Evolutionary conservation across 2,888 invertebrate species (phyloP), one percentile per base, ranked within the genome.

Genomic region (Barypeithes pellucidus): DNA sequence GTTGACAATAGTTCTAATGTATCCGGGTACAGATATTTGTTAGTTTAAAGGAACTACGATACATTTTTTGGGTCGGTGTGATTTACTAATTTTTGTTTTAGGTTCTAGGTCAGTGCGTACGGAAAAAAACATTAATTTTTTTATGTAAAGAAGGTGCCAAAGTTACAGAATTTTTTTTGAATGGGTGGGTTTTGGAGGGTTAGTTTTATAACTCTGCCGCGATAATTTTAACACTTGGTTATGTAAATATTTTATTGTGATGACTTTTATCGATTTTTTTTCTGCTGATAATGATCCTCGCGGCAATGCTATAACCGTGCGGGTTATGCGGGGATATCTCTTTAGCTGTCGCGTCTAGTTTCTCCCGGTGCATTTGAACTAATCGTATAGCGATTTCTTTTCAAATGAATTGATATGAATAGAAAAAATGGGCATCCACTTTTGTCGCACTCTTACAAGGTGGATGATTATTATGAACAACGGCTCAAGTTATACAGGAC

Each of bases 171-270:
- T 52, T 52, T 54, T 54, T 33, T 52, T 45, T 24, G 43, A 33
- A 9, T 16, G 29, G 9, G 16, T 3, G 8, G 16, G 16, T 29
- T 33, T 33, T 16, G 7, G 14, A 11, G 59, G 7, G 59, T 60
- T 60, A 60, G 59, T 60, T 60, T 20, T 60, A 60, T 60, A 60
- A 41, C 59, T 41, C 41, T 39, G 41, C 39, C 59, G 39, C 59
- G 8, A 12, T 20, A n/a, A n/a, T 39, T 60, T 60, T 20, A 3
- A 1, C n/a, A 20, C 20, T 43, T 7, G 18, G 36, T 41, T 61
- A 24, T 61, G 61, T 61, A 43, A n/a, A 61, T 61, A 43, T 61
- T 41, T 61, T 61, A 43, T 61, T 61, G 29, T 61, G 43, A 43
- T 43, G 29, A 43, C 43, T 61, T 39, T 18, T 41, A n/a, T 20